These are phyloP conservation scores for Aegithalos caudatus DNA, from an alignment of 2,113 vertebrate species.

Conservation along the genomic window DNA sequence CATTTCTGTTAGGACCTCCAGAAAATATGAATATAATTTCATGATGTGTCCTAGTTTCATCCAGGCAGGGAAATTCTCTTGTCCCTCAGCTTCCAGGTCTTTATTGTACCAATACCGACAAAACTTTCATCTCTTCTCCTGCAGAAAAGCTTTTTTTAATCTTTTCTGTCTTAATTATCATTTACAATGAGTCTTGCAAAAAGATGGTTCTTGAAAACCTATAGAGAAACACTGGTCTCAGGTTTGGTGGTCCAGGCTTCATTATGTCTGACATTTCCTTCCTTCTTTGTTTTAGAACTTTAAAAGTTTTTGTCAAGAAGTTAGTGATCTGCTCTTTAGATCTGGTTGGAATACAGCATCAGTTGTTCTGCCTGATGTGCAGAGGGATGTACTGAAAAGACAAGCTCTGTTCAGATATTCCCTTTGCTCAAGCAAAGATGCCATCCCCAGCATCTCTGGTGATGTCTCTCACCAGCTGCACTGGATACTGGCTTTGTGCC, in stretches of 20 bases:
- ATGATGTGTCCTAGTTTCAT: not conserved
- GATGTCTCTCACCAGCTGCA: not conserved
- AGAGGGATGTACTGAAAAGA: not conserved
- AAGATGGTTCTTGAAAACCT: not conserved
- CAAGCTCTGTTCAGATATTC: not conserved
- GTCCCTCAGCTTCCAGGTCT: not conserved
- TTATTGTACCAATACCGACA: not conserved
- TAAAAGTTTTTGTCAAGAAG: not conserved
- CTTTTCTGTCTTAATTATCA: not conserved
- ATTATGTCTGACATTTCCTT: not conserved
- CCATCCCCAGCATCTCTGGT: not conserved
- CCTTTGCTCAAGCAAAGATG: not conserved
- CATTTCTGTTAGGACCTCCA: not conserved
- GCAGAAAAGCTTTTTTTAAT: not conserved
- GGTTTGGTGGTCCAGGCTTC: not conserved
- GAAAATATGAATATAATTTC: not conserved
- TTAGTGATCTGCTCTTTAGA: not conserved
- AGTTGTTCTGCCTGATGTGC: not conserved
- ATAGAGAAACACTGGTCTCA: not conserved
- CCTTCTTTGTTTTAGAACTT: not conserved
- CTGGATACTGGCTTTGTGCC: not conserved
- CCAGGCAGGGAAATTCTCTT: not conserved
- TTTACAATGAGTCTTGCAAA: not conserved
- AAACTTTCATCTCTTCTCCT: not conserved
- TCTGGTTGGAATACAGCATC: not conserved